Conservation (phyloP, 2,888 invertebrate species). For the Caenorhabditis sulstoni region DNA sequence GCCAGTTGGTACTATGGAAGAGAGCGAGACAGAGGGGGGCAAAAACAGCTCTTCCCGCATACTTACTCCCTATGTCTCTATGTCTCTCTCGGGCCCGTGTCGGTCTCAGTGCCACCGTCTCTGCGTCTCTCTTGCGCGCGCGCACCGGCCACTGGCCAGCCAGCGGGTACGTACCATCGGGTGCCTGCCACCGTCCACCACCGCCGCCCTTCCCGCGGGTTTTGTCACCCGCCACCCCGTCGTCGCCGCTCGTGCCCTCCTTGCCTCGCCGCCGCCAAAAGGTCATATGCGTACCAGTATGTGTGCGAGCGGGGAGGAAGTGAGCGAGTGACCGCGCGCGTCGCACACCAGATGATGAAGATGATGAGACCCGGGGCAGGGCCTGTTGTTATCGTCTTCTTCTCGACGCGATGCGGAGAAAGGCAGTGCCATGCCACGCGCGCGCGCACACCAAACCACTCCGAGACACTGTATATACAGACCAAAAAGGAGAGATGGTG, state of each 20-base stretch:
- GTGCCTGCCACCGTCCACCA: constrained; percentile 39
- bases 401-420: constrained; percentile 2
- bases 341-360: constrained; percentile 7
- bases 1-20: not conserved
- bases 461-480: no score
- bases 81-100: not conserved
- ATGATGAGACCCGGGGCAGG: constrained; percentile 16
- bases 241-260: not conserved
- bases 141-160: constrained; percentile 24
- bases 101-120: constrained; percentile 16
- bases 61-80: not conserved
- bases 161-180: constrained; percentile 46
- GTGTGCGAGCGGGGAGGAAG: constrained; percentile 14
- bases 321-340: constrained; percentile 5
- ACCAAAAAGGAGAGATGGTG: no score
- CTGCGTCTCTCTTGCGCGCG: constrained; percentile 23
- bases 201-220: not conserved
- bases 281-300: constrained; percentile 29
- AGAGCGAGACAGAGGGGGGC: not conserved
- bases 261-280: not conserved
- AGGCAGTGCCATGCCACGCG: constrained; percentile 44
- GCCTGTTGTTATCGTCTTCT: constrained; percentile 22
- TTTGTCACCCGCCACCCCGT: constrained; percentile 1
- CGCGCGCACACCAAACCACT: constrained; percentile 1
- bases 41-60: not conserved